phyloP scores from a whole-genome alignment of 1,140 invertebrate genomes.

The Conus betulinus region DNA sequence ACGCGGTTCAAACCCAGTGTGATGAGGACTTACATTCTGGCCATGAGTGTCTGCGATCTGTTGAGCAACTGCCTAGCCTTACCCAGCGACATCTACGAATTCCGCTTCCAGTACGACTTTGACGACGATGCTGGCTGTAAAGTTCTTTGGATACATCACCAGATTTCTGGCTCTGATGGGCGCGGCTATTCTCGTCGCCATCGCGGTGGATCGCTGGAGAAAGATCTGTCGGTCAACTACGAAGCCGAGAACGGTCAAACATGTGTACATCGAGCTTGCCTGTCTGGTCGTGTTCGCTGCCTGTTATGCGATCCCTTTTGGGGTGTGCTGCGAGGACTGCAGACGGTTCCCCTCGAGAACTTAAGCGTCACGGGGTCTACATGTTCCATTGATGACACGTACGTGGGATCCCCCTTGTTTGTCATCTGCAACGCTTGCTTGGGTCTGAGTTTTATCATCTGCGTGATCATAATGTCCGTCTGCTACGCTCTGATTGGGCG shows the following conservation, averaged over 20 bases:
- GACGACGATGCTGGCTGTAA: conserved; percentile 41
- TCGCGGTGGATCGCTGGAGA: conserved; percentile 44
- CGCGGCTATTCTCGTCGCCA: conserved; percentile 24
- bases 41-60: conserved; percentile 62
- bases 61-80: conserved; percentile 59
- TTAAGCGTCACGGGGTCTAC: conserved; percentile 23
- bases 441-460: background rate
- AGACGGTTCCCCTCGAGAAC: conserved; percentile 11
- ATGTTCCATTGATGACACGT: conserved; percentile 14
- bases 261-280: background rate
- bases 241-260: conserved; percentile 21
- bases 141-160: conserved; percentile 28
- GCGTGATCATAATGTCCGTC: background rate
- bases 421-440: background rate
- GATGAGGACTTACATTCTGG: conserved; percentile 61
- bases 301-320: conserved; percentile 12
- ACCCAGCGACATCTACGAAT: conserved; percentile 65
- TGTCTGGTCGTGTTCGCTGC: background rate
- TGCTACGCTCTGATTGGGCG: conserved; percentile 3
- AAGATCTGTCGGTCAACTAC: conserved; percentile 40
- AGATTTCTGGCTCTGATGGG: conserved; percentile 34
- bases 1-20: conserved; percentile 54
- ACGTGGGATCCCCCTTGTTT: background rate
- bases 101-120: conserved; percentile 52
- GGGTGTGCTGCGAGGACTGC: conserved; percentile 29